Conservation (phyloP, 2,888 invertebrate genomes). For the Malthinus flaveolus region DNA sequence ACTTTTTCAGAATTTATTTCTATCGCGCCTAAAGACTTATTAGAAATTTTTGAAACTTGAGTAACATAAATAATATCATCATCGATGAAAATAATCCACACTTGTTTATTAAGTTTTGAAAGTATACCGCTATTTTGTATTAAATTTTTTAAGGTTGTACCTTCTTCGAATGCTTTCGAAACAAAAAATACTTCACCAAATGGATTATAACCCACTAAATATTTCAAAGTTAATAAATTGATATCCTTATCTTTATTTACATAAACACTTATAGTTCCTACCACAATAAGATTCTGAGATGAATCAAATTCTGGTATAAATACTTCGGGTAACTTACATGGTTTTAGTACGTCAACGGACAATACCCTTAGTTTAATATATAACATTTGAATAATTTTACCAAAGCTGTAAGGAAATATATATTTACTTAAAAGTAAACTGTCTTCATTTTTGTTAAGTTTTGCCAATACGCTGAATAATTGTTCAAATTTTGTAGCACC, state of each 20-base stretch:
- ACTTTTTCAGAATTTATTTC: too few relatives aligned
- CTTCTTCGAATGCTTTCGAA: conserved; percentile 3
- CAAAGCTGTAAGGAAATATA: conserved; percentile 11
- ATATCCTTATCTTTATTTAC: not conserved
- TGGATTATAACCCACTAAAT: conserved; percentile 13
- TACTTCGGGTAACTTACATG: not conserved
- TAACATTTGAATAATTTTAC: conserved; percentile 12
- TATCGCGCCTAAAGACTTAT: not conserved
- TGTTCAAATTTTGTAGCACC: conserved; percentile 9
- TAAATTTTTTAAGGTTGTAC: not conserved
- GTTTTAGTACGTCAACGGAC: not conserved
- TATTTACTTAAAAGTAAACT: conserved; percentile 9
- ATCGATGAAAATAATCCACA: conserved; percentile 10
- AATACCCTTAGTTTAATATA: conserved; percentile 7
- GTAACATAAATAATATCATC: not conserved
- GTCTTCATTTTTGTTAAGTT: conserved; percentile 11
- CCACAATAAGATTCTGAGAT: conserved; percentile 2
- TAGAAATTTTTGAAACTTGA: not conserved
- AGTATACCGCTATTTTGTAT: conserved; percentile 4
- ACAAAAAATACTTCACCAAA: conserved; percentile 18
- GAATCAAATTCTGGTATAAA: conserved; percentile 6
- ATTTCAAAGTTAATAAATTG: not conserved
- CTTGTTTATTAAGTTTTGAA: not conserved
- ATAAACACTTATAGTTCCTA: not conserved
- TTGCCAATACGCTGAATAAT: conserved; percentile 15